Percentiles rank a stretch among this genome's conserved stretches.
phyloP scores from a whole-genome alignment of 2,113 vertebrate species.

The Forbesichthys agassizii region DNA sequence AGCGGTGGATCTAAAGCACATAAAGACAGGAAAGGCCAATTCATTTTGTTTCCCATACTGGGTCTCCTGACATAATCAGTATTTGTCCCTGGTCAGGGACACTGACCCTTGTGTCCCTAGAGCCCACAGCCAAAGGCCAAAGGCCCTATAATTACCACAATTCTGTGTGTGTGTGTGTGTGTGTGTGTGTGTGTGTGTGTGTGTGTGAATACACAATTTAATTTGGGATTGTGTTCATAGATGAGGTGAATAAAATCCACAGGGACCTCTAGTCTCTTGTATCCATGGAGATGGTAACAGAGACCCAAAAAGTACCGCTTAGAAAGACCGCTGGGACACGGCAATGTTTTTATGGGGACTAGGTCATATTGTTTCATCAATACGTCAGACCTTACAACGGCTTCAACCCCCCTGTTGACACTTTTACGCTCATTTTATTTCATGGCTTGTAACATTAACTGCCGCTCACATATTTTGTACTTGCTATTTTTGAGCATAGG shows the following conservation, averaged over 20 bases:
- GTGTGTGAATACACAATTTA: not conserved
- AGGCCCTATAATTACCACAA: too few species aligned
- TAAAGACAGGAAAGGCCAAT: not conserved
- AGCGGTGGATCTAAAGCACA: not conserved
- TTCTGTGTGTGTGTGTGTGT: not conserved
- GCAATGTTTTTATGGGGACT: too few species aligned
- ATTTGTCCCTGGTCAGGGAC: not conserved
- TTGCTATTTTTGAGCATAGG: not conserved
- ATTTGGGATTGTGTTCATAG: constrained; percentile 9
- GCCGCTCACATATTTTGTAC: not conserved
- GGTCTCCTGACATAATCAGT: not conserved
- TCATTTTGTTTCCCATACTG: not conserved
- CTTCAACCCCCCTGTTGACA: not conserved
- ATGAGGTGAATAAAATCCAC: not conserved
- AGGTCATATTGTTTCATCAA: too few species aligned
- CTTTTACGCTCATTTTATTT: not conserved
- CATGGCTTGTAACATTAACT: not conserved
- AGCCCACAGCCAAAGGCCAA: too few species aligned
- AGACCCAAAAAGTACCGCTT: too few species aligned
- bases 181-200: not conserved
- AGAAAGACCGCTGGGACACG: too few species aligned
- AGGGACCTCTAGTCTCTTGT: not conserved
- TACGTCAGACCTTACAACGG: not conserved
- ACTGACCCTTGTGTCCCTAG: too few species aligned
- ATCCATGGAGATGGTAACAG: too few species aligned